phyloP scores from a whole-genome alignment of 2,113 vertebrate species.

The Tenebrosternarchus preto region DNA sequence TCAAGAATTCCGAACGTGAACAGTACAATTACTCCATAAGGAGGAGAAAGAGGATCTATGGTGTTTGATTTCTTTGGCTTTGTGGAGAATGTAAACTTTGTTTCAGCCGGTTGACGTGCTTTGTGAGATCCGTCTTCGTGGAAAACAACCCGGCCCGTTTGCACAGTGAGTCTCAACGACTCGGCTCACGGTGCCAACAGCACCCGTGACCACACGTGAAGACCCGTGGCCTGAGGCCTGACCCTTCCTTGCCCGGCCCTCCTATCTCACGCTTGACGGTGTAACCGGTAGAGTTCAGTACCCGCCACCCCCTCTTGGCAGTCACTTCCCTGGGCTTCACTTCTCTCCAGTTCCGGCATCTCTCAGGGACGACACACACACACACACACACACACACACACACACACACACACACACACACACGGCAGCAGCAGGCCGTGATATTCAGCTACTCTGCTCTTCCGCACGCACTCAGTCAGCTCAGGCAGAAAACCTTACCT shows the following conservation, averaged over 20 bases:
- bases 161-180: background rate
- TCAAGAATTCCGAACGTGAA: too few species aligned
- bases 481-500: background rate
- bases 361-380: constrained; percentile 39
- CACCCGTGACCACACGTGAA: background rate
- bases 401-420: too few species aligned
- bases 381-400: constrained; percentile 38
- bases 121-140: background rate
- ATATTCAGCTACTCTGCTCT: constrained; percentile 2
- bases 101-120: background rate
- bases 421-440: constrained; percentile 8
- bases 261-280: constrained; percentile 59
- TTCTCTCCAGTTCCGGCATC: too few species aligned
- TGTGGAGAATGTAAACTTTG: background rate
- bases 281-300: constrained; percentile 36
- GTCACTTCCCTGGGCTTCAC: too few species aligned
- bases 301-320: constrained; percentile 18
- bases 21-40: background rate
- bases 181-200: background rate
- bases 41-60: background rate
- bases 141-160: background rate
- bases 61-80: background rate
- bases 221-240: background rate
- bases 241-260: constrained; percentile 43
- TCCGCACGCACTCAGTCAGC: background rate